Conservation (phyloP, 2,888 invertebrate species). For the Cantharis nigra region DNA sequence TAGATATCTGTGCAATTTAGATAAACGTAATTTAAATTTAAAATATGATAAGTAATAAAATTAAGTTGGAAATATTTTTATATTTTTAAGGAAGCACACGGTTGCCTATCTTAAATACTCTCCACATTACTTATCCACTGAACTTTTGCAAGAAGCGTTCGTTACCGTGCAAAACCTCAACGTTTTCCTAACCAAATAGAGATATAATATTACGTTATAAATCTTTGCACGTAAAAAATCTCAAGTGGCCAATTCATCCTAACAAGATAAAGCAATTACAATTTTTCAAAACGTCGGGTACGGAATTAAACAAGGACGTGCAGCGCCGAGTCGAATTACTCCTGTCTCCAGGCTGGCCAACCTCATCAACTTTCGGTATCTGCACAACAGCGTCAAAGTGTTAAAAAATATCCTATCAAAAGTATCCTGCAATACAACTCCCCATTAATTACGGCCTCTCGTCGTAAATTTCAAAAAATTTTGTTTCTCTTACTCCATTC, state of each 20-base stretch:
- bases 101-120: neutral
- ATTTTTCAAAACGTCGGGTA: constrained; percentile 54
- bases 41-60: neutral
- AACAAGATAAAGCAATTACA: constrained; percentile 55
- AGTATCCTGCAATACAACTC: neutral
- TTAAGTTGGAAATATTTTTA: neutral
- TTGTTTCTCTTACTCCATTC: neutral
- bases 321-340: constrained; percentile 42
- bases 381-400: constrained; percentile 12
- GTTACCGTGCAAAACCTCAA: constrained; percentile 4
- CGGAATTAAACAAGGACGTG: constrained; percentile 52
- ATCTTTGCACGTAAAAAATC: constrained; percentile 52
- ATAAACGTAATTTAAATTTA: neutral
- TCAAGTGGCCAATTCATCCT: constrained; percentile 53
- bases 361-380: constrained; percentile 32
- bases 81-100: neutral
- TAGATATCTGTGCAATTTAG: neutral
- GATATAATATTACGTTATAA: constrained; percentile 39
- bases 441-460: neutral
- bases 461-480: neutral
- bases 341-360: constrained; percentile 31
- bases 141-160: neutral
- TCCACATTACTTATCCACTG: neutral
- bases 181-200: constrained; percentile 19
- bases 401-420: constrained; percentile 27